A percentile compares a stretch with the other conserved stretches of the same genome.
These are phyloP conservation scores for Galeopterus variegatus DNA, from an alignment of 2,113 vertebrate species.

Conservation along the genomic window DNA sequence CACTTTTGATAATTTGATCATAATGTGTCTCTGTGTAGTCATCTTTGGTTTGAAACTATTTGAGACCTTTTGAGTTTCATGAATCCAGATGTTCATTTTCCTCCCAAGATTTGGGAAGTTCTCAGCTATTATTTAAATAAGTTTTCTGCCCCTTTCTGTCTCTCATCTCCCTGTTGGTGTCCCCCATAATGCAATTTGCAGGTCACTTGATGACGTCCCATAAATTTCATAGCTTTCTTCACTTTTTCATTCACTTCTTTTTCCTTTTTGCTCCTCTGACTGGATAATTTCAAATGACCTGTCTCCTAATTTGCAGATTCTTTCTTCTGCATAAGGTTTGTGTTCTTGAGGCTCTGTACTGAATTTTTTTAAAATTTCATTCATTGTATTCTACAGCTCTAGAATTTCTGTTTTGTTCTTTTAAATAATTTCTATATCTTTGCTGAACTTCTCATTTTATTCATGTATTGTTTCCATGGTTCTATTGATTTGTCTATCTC, in stretches of 20 bases:
- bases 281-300: not conserved
- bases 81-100: too few relatives aligned
- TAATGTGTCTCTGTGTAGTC: too few relatives aligned
- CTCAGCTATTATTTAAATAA: not conserved
- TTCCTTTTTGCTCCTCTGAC: not conserved
- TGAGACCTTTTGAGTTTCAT: too few relatives aligned
- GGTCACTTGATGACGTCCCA: not conserved
- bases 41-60: too few relatives aligned
- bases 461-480: not conserved
- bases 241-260: not conserved
- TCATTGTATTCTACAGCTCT: not conserved
- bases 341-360: not conserved
- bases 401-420: not conserved
- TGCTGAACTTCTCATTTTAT: not conserved
- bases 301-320: not conserved
- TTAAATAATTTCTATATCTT: not conserved
- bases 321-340: not conserved
- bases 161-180: not conserved
- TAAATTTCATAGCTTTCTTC: not conserved
- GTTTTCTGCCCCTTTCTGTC: not conserved
- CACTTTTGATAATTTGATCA: too few relatives aligned
- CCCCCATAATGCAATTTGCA: not conserved
- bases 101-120: not conserved
- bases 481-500: not conserved
- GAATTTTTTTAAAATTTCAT: not conserved